Evolutionary conservation across 1,140 invertebrate genomes (phyloP).

Genomic region (Lepidurus arcticus): DNA sequence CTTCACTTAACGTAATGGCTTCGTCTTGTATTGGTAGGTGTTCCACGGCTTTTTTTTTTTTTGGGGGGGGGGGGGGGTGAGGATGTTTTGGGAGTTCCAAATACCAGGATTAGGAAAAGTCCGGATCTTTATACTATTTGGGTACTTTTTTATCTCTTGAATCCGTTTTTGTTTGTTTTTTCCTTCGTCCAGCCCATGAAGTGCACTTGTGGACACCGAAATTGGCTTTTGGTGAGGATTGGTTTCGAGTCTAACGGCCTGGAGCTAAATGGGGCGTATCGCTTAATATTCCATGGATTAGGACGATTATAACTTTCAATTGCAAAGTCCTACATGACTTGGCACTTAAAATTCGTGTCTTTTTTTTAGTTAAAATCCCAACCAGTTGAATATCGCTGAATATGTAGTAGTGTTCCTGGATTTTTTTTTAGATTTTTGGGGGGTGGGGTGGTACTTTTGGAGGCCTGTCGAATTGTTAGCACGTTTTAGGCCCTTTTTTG

Average conservation of each 20-base stretch:
- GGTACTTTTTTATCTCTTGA: neutral
- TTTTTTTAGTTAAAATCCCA: neutral
- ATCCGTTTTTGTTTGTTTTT: neutral
- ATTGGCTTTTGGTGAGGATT: neutral
- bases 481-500: no score
- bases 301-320: neutral
- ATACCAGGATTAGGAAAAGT: neutral
- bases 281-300: neutral
- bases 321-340: neutral
- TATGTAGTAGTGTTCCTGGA: no score
- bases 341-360: neutral
- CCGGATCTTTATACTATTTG: neutral
- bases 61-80: no score
- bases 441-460: no score
- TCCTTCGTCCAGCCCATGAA: neutral
- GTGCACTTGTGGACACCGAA: neutral
- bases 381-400: neutral
- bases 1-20: conserved; percentile 6
- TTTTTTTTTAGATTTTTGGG: no score
- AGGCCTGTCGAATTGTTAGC: no score
- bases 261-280: neutral
- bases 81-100: neutral
- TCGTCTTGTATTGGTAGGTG: conserved; percentile 7
- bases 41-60: neutral
- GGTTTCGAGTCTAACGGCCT: neutral